Conservation (phyloP, 2,888 invertebrate genomes). For the Habroteleia sp. region DNA sequence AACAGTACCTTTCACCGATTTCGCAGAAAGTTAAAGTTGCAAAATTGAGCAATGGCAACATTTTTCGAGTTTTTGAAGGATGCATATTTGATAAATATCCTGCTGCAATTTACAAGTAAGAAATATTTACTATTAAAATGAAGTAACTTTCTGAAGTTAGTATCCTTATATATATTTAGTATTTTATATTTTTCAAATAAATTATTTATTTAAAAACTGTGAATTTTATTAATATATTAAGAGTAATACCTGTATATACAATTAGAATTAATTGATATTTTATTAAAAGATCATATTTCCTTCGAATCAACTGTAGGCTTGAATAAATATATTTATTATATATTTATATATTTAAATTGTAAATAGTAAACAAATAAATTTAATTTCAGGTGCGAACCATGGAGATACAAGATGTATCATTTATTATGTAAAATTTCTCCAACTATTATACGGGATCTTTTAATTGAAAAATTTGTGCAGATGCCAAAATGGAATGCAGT, state of each 20-base stretch:
- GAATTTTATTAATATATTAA: too few relatives aligned
- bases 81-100: constrained; percentile 85
- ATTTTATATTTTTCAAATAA: too few relatives aligned
- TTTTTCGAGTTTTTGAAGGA: constrained; percentile 85
- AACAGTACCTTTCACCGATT: constrained; percentile 83
- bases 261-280: too few relatives aligned
- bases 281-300: too few relatives aligned
- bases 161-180: too few relatives aligned
- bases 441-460: constrained; percentile 83
- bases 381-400: constrained; percentile 82
- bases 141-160: too few relatives aligned
- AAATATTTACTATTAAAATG: constrained; percentile 16
- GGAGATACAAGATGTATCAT: constrained; percentile 86
- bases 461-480: constrained; percentile 85
- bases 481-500: constrained; percentile 83
- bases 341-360: too few relatives aligned
- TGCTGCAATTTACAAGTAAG: constrained; percentile 84
- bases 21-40: constrained; percentile 81
- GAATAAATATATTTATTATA: too few relatives aligned
- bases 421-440: constrained; percentile 85
- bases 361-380: too few relatives aligned
- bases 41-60: constrained; percentile 82
- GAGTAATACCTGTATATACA: too few relatives aligned
- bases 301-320: too few relatives aligned
- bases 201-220: too few relatives aligned